These are phyloP conservation scores for Lontra canadensis DNA, from an alignment of 2,113 vertebrate species.

Conservation along the genomic window DNA sequence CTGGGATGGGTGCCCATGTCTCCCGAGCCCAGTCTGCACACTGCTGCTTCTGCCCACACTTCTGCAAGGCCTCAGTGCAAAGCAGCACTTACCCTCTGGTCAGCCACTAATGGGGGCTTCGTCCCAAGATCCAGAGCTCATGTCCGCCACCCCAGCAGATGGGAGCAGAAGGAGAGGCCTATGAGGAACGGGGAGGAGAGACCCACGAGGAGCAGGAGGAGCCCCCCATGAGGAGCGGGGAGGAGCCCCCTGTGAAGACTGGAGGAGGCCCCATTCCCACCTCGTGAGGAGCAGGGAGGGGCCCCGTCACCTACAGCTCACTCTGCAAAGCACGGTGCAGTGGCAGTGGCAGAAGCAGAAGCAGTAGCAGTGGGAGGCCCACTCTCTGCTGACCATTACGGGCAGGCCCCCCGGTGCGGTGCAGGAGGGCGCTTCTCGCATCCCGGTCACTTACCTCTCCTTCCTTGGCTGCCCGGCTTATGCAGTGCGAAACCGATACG, in stretches of 20 bases:
- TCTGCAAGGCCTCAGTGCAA: not conserved
- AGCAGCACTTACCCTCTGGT: rapidly evolving
- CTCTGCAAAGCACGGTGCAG: conserved; percentile 93
- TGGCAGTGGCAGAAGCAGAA: conserved; percentile 92
- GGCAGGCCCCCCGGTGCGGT: conserved; percentile 57
- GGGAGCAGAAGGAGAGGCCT: not conserved
- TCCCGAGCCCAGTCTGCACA: rapidly evolving
- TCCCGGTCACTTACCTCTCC: conserved; percentile 77
- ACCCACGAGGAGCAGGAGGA: too few relatives aligned
- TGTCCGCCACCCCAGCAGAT: not conserved
- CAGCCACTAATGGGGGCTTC: rapidly evolving
- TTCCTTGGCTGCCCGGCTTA: conserved; percentile 79
- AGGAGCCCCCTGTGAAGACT: not conserved
- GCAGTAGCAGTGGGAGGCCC: conserved; percentile 96
- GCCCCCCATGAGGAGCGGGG: not conserved
- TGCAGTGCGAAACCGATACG: conserved; percentile 88
- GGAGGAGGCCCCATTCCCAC: not conserved
- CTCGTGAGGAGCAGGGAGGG: not conserved
- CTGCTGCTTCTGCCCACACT: not conserved
- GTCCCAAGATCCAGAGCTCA: not conserved
- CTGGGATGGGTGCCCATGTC: not conserved
- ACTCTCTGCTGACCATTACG: conserved; percentile 94
- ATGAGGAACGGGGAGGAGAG: not conserved
- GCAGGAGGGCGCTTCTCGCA: conserved; percentile 63
- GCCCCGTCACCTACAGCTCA: conserved; percentile 93